Evolutionary conservation across 2,888 invertebrate species (phyloP), one percentile per base, ranked within the genome.

Genomic region (Protophormia terraenovae): DNA sequence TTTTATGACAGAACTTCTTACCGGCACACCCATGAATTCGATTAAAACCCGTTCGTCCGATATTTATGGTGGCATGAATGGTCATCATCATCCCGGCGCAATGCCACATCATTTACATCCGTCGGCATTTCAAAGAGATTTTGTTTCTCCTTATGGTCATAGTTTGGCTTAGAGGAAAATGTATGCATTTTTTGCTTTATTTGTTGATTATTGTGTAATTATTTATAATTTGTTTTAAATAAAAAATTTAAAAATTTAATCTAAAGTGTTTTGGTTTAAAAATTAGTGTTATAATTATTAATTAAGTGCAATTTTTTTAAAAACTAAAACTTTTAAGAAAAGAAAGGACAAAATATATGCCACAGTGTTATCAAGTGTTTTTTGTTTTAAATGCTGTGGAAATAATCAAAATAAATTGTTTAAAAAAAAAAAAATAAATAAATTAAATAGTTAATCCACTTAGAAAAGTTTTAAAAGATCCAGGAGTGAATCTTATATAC

Each of bases 1-100:
- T 86, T 99, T 98, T 93, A 98, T 99, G 98, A 96, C 97, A 32
- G 98, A 98, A 90, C 93, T 98, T 6, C 93, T 97, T 14, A 95
- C 95, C 87, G 96, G 96, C 2, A 94, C 95, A 0, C 94, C 95
- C 0, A 88, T 90, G 12, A 91, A 91, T 75, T 93, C 89, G 1
- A 92, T 91, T 81, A 92, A 92, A 58, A 89, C 90, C 1, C 89
- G 92, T 4, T 89, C 90, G 5, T 84, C 91, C 1, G 92, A 93
- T 41, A 89, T 92, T 29, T 93, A 92, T 62, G 89, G 89, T 1
- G 89, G 90, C 66, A 89, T 92, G 86, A 91, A 92, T 77, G 93
- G 92, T 82, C 92, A 91, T 86, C 88, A 91, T 83, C 92, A 92
- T 87, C 89, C 80, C 45, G 79, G 77, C n/a, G 75, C 86, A 3